These are phyloP conservation scores for Chloropsis hardwickii DNA, from an alignment of 2,113 vertebrate genomes.

Conservation along the genomic window DNA sequence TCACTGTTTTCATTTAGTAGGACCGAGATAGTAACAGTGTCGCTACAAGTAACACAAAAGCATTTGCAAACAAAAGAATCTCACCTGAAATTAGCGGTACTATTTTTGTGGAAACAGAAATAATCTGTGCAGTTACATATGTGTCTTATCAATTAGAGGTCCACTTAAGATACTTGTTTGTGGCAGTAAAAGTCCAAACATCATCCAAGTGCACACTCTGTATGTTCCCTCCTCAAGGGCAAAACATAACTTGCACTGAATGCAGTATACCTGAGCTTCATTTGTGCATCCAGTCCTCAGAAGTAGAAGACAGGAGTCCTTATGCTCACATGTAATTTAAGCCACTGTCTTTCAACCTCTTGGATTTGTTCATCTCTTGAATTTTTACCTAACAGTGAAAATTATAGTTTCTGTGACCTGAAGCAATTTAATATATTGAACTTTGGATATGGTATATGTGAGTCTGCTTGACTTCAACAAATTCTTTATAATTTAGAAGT, in stretches of 20 bases:
- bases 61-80: background rate
- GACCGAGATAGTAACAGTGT: fast-evolving
- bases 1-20: background rate
- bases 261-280: background rate
- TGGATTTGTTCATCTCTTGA: background rate
- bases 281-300: background rate
- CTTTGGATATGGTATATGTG: background rate
- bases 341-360: background rate
- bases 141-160: background rate
- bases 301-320: background rate
- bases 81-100: background rate
- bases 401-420: background rate
- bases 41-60: background rate
- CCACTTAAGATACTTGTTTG: background rate
- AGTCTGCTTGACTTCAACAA: background rate
- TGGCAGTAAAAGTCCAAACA: background rate
- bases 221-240: background rate
- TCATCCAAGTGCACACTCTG: background rate
- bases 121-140: background rate
- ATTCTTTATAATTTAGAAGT: background rate
- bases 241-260: background rate
- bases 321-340: background rate
- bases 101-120: background rate
- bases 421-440: background rate
- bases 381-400: background rate